Conservation (phyloP, 2,113 vertebrate species). For the Rhabdomys dilectus region DNA sequence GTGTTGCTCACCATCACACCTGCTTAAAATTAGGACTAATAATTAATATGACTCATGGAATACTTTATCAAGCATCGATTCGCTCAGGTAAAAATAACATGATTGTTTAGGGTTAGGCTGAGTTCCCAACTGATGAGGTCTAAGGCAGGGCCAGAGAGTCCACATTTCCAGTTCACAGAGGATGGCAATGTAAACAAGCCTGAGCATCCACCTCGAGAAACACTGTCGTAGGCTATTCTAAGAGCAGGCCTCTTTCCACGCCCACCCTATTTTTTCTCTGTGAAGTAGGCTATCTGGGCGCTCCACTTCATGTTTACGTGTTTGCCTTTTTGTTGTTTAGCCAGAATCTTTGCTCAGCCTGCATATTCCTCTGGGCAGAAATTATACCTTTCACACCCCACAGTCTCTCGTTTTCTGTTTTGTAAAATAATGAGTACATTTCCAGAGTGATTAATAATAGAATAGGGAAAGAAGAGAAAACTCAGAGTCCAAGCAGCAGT, state of each 20-base stretch:
- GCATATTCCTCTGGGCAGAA: slow-evolving; percentile 73
- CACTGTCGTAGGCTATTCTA: neutral
- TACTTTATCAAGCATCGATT: neutral
- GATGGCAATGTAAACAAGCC: neutral
- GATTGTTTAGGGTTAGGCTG: neutral
- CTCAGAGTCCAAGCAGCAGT: neutral
- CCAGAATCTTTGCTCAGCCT: slow-evolving; percentile 56
- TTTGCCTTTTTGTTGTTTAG: slow-evolving; percentile 57
- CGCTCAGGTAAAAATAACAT: neutral
- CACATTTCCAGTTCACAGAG: neutral
- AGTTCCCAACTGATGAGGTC: neutral
- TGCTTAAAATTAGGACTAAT: neutral
- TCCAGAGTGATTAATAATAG: slow-evolving; percentile 69
- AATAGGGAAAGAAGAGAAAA: neutral
- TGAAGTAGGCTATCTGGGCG: neutral
- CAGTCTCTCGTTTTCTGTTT: slow-evolving; percentile 67
- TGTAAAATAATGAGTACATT: slow-evolving; percentile 71
- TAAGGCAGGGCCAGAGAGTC: neutral
- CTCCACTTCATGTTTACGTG: slow-evolving; percentile 12
- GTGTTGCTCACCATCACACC: neutral
- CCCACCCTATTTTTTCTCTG: neutral
- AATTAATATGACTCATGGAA: neutral
- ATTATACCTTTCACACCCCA: slow-evolving; percentile 52
- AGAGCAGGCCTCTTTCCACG: neutral
- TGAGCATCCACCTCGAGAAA: neutral